Base-by-base conservation (phyloP, 2,113 vertebrate genomes). In the rat (Rattus norvegicus) region DNA sequence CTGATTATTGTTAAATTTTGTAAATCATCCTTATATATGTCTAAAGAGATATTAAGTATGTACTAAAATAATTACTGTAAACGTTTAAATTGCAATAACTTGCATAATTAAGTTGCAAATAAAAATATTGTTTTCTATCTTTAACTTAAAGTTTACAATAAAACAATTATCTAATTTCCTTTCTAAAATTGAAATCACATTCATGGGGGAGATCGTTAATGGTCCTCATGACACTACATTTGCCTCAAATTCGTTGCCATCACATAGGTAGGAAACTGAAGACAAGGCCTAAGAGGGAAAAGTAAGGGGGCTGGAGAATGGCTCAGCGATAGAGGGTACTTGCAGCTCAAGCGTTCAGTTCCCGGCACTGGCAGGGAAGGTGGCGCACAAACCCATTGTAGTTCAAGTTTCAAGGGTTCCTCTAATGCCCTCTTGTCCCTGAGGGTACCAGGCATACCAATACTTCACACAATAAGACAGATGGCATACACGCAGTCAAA, bases 91-190 rank as follows among this genome's bases (percentile, higher is more conserved):
- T 96, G 81, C 54, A 6, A 75, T 96, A 96, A 83, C 81, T 97
- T 97, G 92, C 86, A 93, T 73, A 97, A 96, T 98, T 92, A 96
- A 97, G 95, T 47, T 65, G 59, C 54, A 98, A 93, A 95, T 98
- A 93, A 97, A 97, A 95, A 93, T 75, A 96, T 80, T 89, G 91
- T 98, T 98, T 98, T 98, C 95, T 98, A 98, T 92, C 96, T 97
- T 97, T 95, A 98, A 95, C 67, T 95, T 98, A 98, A 98, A 98
- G 92, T 81, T 94, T 97, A 87, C 83, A 97, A 97, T 86, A 92
- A 96, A 65, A 90, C 22, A 96, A 43, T 91, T 63, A 80, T 86
- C 49, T 69, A 93, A 90, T 54, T 97, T 97, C 97, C 94, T 89
- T 98, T 98, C 97, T 7, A 61, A 33, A 72, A 95, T 30, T 75